Conservation (phyloP, 2,888 invertebrate species). For the Globia sparganii region DNA sequence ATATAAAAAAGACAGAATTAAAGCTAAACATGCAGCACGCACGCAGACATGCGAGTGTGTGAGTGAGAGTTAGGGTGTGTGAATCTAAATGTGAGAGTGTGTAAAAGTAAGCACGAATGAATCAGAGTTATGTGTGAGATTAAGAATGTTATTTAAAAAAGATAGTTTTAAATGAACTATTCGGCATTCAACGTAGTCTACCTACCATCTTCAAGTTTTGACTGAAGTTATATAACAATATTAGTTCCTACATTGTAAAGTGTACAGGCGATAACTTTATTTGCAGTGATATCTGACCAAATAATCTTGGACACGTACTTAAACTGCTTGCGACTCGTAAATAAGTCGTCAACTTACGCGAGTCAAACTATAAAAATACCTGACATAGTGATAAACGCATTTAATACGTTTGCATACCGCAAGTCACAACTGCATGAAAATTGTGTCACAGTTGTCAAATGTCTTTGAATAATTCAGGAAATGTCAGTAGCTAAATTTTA, state of each 20-base stretch:
- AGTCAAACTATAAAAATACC: not conserved
- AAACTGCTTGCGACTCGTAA: not conserved
- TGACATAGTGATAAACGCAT: no score
- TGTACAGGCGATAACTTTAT: not conserved
- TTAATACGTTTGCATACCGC: not conserved
- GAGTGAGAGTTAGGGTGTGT: not conserved
- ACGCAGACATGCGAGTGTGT: no score
- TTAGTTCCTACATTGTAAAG: not conserved
- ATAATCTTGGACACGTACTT: not conserved
- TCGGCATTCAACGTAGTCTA: not conserved
- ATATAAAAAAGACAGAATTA: no score
- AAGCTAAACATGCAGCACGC: no score
- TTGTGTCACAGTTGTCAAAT: slow-evolving; percentile 14
- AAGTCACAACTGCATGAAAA: slow-evolving; percentile 8
- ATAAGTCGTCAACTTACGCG: not conserved
- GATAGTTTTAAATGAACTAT: not conserved
- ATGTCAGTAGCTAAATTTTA: not conserved
- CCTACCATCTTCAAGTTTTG: not conserved
- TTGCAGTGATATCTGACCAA: not conserved
- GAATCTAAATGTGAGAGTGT: not conserved
- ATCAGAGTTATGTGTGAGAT: not conserved
- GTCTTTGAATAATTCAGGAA: slow-evolving; percentile 11
- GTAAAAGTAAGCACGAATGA: no score
- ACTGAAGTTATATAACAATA: not conserved
- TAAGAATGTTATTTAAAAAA: not conserved